Base-by-base conservation (phyloP, 2,113 vertebrate species). In the Nipponia nippon region DNA sequence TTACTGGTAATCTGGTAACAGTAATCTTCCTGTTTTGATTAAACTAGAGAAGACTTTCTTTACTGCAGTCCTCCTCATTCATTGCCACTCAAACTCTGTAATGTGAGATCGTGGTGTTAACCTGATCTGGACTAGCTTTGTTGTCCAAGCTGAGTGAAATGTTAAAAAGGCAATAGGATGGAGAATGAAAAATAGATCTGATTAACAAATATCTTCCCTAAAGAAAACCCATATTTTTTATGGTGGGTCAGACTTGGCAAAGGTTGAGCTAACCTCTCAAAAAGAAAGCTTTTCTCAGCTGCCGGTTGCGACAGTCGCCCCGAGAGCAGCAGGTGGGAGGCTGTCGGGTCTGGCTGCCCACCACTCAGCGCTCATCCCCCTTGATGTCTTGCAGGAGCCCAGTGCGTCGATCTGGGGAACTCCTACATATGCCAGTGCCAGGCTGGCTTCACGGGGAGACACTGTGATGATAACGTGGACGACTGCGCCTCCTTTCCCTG, bases 391-490 rank as follows among this genome's bases (percentile, higher is more conserved):
- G 53, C 95, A 99, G 99, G 98, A 93, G 99, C 99, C 61, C 99
- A 98, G 87, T 99, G 99, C 47, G 97, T 99, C 3, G 99, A 99
- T 89, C 98, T 99, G 56, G 99, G 99, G 27, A 99, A 99, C 86
- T 98, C 99, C 12, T 99, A 99, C 89, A 97, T 99, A 85, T 99
- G 99, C 96, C 99, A 99, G 88, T 99, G 99, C 98, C 98, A 94
- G 52, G 98, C 99, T 13, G 99, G 99, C 79, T 99, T 99, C 97
- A 99, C 98, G 3, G 99, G 99, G 87, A 98, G 97, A 32, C 98
- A 98, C 97, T 99, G 99, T 14, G 98, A 99, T 19, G 98, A 99
- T 83, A 99, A 98, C 4, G 95, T 98, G 93, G 98, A 99, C 0
- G 98, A 98, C 94, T 99, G 99, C 11, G 98, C 98, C 76, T 97